A percentile compares a stretch with the other conserved stretches of the same genome.
These are phyloP conservation scores for Thalassoma bifasciatum DNA, from an alignment of 2,113 vertebrate genomes.

Conservation along the genomic window DNA sequence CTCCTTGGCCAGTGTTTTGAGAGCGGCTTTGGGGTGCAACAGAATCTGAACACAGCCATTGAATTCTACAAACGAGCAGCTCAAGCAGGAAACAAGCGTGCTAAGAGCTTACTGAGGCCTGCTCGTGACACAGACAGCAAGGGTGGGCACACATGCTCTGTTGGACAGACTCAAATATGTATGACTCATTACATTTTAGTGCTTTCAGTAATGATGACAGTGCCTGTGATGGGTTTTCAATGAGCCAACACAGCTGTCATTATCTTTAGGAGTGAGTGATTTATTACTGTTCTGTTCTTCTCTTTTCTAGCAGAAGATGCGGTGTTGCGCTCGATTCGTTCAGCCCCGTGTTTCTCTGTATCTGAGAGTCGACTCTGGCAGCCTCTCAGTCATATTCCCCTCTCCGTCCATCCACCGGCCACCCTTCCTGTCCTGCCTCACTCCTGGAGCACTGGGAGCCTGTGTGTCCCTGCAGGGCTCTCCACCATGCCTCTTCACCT, in stretches of 20 bases:
- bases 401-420: neutral
- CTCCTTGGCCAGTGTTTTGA: slow-evolving; percentile 91
- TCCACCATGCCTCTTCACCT: slow-evolving; percentile 35
- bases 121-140: slow-evolving; percentile 49
- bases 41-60: slow-evolving; percentile 77
- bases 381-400: neutral
- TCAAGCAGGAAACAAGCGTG: slow-evolving; percentile 78
- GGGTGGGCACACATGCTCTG: slow-evolving; percentile 24
- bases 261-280: neutral
- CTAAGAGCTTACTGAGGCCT: slow-evolving; percentile 76
- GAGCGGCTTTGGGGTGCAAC: slow-evolving; percentile 86
- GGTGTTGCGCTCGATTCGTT: slow-evolving; percentile 78
- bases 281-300: neutral
- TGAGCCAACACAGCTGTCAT: slow-evolving; percentile 21
- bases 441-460: slow-evolving; percentile 80
- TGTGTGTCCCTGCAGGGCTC: slow-evolving; percentile 15
- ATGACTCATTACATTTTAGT: slow-evolving; percentile 13
- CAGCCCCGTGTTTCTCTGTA: slow-evolving; percentile 78
- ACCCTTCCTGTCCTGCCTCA: slow-evolving; percentile 65
- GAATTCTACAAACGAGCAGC: slow-evolving; percentile 85
- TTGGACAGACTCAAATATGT: slow-evolving; percentile 10
- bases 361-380: neutral
- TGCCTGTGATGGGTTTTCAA: slow-evolving; percentile 11
- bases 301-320: slow-evolving; percentile 38
- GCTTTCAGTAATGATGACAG: slow-evolving; percentile 6